A percentile compares a stretch with the other conserved stretches of the same genome.
phyloP scores from a whole-genome alignment of 2,888 invertebrate species.

The Seira sanloemensis region DNA sequence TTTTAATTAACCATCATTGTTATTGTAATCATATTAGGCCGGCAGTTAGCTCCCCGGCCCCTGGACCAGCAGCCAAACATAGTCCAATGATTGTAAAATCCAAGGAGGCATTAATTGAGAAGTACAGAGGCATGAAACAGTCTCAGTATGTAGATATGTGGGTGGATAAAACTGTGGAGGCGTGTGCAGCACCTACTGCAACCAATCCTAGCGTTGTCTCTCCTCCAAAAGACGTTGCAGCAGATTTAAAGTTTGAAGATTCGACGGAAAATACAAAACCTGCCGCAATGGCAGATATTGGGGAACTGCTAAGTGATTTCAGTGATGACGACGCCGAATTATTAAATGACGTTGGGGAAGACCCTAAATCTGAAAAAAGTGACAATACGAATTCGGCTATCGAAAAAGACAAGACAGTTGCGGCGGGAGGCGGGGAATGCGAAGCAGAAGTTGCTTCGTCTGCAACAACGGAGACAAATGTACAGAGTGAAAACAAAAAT shows the following conservation, averaged over 20 bases:
- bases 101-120: constrained; percentile 70
- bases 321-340: constrained; percentile 73
- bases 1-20: too few relatives aligned
- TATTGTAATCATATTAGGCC: too few relatives aligned
- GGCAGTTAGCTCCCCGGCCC: too few relatives aligned
- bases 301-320: constrained; percentile 71
- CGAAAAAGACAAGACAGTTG: constrained; percentile 5
- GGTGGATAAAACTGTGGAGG: constrained; percentile 71
- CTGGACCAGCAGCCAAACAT: constrained; percentile 24
- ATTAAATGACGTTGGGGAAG: constrained; percentile 53
- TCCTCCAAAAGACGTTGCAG: constrained; percentile 26
- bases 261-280: constrained; percentile 35
- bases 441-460: constrained; percentile 36
- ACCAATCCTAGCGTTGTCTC: constrained; percentile 25
- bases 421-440: neutral
- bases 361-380: constrained; percentile 46
- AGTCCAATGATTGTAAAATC: constrained; percentile 69
- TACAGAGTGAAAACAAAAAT: constrained; percentile 34
- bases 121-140: constrained; percentile 70
- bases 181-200: constrained; percentile 34
- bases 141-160: constrained; percentile 71
- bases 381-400: constrained; percentile 29
- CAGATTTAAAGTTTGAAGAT: constrained; percentile 33
- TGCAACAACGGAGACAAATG: neutral
- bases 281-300: constrained; percentile 44